Percentiles rank a stretch among this genome's conserved stretches.
Evolutionary conservation across 1,140 invertebrate genomes (phyloP).

Genomic region (Dolichoris vasculosae): DNA sequence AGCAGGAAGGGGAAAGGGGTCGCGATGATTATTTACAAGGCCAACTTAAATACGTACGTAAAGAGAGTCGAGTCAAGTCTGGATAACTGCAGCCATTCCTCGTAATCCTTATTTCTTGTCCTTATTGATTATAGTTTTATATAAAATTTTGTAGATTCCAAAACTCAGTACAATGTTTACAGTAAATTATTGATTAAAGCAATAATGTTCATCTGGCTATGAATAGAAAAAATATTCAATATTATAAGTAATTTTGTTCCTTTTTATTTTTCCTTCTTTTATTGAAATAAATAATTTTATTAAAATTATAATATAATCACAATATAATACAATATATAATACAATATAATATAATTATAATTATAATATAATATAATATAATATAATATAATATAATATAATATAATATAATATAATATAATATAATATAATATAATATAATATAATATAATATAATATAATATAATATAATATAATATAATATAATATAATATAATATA

Average conservation of each 20-base stretch:
- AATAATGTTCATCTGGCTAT: not conserved
- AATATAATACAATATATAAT: too few species aligned
- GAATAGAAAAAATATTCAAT: not conserved
- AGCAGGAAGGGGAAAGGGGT: not conserved
- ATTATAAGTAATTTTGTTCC: not conserved
- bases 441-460: too few species aligned
- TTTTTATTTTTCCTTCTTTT: not conserved
- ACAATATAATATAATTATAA: too few species aligned
- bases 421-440: too few species aligned
- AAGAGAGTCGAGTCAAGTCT: not conserved
- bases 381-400: too few species aligned
- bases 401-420: too few species aligned
- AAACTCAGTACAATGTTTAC: not conserved
- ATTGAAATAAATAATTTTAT: too few species aligned
- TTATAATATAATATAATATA: too few species aligned
- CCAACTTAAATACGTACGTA: not conserved
- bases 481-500: too few species aligned
- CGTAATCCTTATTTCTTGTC: not conserved
- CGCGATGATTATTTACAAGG: constrained; percentile 8
- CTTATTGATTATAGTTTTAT: not conserved
- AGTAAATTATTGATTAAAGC: not conserved
- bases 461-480: too few species aligned
- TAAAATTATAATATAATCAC: too few species aligned
- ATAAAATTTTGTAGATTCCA: not conserved
- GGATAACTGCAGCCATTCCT: not conserved